Evolutionary conservation across 2,113 vertebrate species (phyloP).

Genomic region (Struthio camelus): DNA sequence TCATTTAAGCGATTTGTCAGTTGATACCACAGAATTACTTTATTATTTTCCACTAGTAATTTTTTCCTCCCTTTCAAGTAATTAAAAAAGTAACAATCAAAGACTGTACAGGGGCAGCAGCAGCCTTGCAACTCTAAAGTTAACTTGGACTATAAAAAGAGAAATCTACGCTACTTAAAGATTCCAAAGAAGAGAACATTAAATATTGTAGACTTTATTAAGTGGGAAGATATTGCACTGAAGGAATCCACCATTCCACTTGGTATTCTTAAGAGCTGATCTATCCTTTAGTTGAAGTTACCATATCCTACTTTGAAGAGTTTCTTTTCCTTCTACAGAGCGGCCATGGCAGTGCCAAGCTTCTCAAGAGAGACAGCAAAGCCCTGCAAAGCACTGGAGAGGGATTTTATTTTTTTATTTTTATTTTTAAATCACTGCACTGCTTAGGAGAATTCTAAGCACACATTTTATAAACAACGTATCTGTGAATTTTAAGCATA

Average conservation of each 20-base stretch:
- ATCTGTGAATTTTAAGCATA: not conserved
- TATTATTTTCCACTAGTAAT: not conserved
- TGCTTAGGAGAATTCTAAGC: not conserved
- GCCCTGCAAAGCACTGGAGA: not conserved
- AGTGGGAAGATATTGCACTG: not conserved
- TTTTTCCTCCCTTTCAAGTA: not conserved
- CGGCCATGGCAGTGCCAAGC: not conserved
- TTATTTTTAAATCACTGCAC: not conserved
- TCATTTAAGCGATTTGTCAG: not conserved
- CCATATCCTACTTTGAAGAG: not conserved
- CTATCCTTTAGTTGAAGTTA: not conserved
- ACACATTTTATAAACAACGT: not conserved
- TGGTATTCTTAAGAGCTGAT: not conserved
- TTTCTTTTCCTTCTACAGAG: not conserved
- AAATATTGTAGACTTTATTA: not conserved
- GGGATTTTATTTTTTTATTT: not conserved
- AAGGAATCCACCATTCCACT: not conserved
- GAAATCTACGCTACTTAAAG: not conserved
- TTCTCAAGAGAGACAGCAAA: not conserved
- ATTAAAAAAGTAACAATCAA: not conserved
- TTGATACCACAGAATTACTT: not conserved
- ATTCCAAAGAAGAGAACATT: not conserved
- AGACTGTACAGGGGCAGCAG: not conserved
- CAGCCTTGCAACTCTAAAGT: not conserved
- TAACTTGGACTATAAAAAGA: not conserved